phyloP scores from a whole-genome alignment of 2,888 invertebrate species.

The Drosophila incognita region DNA sequence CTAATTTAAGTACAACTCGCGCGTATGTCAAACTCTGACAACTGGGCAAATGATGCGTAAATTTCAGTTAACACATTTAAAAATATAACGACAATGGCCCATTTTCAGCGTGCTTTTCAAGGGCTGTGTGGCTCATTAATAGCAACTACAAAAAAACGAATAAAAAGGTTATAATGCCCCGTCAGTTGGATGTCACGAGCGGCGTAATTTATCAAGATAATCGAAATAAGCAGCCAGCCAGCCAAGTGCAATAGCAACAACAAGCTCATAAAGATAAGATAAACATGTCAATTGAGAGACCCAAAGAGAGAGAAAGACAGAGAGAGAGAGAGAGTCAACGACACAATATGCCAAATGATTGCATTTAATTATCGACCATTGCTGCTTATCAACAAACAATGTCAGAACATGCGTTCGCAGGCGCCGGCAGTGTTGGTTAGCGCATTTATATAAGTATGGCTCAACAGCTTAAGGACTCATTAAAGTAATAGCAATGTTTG shows the following conservation, averaged over 20 bases:
- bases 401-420: constrained; percentile 1
- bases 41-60: constrained; percentile 57
- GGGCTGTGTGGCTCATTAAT: constrained; percentile 40
- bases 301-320: neutral
- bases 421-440: constrained; percentile 7
- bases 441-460: neutral
- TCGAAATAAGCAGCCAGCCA: constrained; percentile 58
- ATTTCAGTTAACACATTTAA: constrained; percentile 61
- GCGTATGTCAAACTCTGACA: constrained; percentile 11
- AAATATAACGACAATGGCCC: constrained; percentile 60
- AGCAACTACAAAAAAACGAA: constrained; percentile 8
- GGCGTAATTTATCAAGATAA: constrained; percentile 78
- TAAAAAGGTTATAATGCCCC: constrained; percentile 37
- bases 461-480: neutral
- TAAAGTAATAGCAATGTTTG: neutral
- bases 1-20: constrained; percentile 52
- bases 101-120: constrained; percentile 52
- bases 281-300: constrained; percentile 59
- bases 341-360: constrained; percentile 46
- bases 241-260: constrained; percentile 56
- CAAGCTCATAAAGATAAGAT: constrained; percentile 74
- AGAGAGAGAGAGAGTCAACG: constrained; percentile 3
- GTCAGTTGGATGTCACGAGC: constrained; percentile 65
- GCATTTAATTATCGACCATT: constrained; percentile 64
- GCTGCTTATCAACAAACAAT: constrained; percentile 23